Percentiles rank a stretch among this genome's conserved stretches.
These are phyloP conservation scores for Channallabes apus DNA, from an alignment of 2,797 vertebrate species.

Conservation along the genomic window DNA sequence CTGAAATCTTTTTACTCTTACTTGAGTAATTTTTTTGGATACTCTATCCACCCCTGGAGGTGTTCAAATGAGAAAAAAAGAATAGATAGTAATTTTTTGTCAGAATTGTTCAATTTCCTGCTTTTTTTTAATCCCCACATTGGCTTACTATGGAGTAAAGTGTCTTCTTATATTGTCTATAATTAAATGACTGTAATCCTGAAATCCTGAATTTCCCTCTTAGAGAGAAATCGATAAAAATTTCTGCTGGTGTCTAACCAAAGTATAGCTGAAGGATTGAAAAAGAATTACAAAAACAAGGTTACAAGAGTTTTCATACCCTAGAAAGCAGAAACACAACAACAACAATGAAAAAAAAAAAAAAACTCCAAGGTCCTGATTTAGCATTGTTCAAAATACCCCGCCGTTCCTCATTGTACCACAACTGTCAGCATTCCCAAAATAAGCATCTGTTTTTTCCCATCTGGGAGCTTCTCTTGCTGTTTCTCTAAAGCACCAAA, in stretches of 20 bases:
- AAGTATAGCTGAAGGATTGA: not conserved
- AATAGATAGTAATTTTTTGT: not conserved
- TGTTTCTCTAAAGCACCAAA: slow-evolving; percentile 20
- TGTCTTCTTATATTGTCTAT: not conserved
- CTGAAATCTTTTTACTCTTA: too few species aligned
- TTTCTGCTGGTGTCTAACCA: not conserved
- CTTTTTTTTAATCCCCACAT: not conserved
- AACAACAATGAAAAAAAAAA: not conserved
- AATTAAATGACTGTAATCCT: not conserved
- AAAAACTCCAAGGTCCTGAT: slow-evolving; percentile 5
- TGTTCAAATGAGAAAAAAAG: not conserved
- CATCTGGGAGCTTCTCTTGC: not conserved
- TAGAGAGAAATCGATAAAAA: not conserved
- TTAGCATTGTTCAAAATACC: slow-evolving; percentile 37
- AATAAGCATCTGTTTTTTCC: slow-evolving; percentile 19
- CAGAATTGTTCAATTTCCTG: not conserved
- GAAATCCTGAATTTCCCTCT: not conserved
- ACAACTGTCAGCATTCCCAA: slow-evolving; percentile 23
- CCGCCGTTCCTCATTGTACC: slow-evolving; percentile 12
- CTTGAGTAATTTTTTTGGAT: too few species aligned
- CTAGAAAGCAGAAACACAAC: not conserved
- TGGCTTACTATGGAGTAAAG: not conserved
- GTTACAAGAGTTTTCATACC: slow-evolving; percentile 23
- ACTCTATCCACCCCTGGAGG: too few species aligned
- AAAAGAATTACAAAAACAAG: not conserved